Evolutionary conservation across 2,888 invertebrate species (phyloP), one percentile per base, ranked within the genome.

Genomic region (Parnassius glacialis): DNA sequence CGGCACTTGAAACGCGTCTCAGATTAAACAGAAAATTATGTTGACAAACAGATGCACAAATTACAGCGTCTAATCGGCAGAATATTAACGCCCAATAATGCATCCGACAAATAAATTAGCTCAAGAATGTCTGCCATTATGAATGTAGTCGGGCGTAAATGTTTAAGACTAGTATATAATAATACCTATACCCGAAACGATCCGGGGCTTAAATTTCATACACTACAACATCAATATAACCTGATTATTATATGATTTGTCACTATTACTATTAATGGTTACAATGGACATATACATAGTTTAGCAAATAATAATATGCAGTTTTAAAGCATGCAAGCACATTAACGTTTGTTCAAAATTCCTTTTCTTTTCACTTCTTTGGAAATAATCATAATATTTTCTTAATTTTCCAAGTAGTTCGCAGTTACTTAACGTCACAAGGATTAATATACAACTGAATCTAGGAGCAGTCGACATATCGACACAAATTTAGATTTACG

Each of bases 321-420:
- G 70, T 71, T 72, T 71, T 74, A 75, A 72, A 74, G 71, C 73
- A 67, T 67, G 68, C 70, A 71, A 76, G 76, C 80, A 79, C 75
- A 76, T 61, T 64, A 79, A 58, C 82, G 80, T 81, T 87, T 85
- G 87, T 88, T 87, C 88, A 85, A 87, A 86, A 87, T 86, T 84
- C 85, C 85, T 78, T 77, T 76, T 74, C 69, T 50, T 2, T 52
- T 45, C 41, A 68, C 72, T 72, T 84, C 81, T 83, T 84, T 82
- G 84, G 81, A 77, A 76, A 78, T 74, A 70, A 68, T 74, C 59
- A 65, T 65, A 66, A 69, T 61, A 63, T 61, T 65, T 61, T 61
- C 52, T 57, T 52, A 44, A 43, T 53, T 42, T 42, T 42, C 54
- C 42, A n/a, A 52, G 34, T 34, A 34, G 34, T 59, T 45, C 9